A percentile compares a stretch with the other conserved stretches of the same genome.
Evolutionary conservation across 2,888 invertebrate genomes (phyloP).

Genomic region (Gymnocheta viridis): DNA sequence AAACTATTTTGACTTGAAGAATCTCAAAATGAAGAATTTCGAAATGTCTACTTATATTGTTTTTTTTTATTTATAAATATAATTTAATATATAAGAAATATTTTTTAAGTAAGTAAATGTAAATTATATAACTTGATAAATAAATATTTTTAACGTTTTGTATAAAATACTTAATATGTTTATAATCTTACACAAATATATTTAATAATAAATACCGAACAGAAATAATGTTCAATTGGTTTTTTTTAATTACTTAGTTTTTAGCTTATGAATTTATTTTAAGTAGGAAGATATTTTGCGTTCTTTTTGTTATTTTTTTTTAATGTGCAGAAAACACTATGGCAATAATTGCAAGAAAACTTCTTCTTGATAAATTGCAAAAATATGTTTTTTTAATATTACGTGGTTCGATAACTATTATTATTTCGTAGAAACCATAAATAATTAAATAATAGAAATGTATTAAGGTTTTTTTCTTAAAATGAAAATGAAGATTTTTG

Average conservation of each 20-base stretch:
- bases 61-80: constrained; percentile 5
- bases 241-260: constrained; percentile 24
- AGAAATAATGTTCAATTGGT: constrained; percentile 13
- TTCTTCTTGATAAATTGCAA: too few species aligned
- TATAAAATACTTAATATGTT: constrained; percentile 47
- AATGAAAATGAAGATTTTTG: too few species aligned
- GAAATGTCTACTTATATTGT: not conserved
- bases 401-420: too few species aligned
- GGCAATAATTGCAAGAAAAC: too few species aligned
- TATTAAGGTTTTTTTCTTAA: too few species aligned
- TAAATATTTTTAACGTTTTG: constrained; percentile 42
- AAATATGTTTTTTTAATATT: too few species aligned
- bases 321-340: not conserved
- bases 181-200: constrained; percentile 3
- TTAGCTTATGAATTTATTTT: constrained; percentile 1
- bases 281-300: not conserved
- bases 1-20: not conserved
- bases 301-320: not conserved
- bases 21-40: constrained; percentile 33
- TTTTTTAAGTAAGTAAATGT: constrained; percentile 30
- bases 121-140: constrained; percentile 25
- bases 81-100: constrained; percentile 31
- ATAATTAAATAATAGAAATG: too few species aligned
- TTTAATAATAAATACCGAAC: constrained; percentile 38
- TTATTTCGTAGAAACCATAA: too few species aligned